Conservation (phyloP, 2,888 invertebrate genomes). For the Heliothis peltigera region DNA sequence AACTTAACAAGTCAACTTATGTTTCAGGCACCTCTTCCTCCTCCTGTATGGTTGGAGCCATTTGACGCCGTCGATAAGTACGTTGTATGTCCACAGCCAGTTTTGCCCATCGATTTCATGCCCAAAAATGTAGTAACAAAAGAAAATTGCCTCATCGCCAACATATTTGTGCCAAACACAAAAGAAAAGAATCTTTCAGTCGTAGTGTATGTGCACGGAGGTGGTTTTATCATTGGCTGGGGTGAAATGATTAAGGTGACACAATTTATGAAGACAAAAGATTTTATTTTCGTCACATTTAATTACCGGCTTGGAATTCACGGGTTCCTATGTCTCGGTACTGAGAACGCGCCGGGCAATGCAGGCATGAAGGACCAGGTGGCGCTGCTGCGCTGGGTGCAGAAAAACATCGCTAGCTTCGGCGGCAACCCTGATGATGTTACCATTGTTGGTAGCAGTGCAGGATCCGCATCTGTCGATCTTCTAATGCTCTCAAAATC, state of each 20-base stretch:
- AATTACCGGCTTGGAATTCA: constrained; percentile 70
- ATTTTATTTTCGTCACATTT: constrained; percentile 66
- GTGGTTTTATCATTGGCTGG: constrained; percentile 63
- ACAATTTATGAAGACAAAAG: constrained; percentile 58
- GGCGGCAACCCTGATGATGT: constrained; percentile 75
- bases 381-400: constrained; percentile 72
- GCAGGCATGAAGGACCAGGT: constrained; percentile 77
- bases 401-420: constrained; percentile 70
- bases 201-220: constrained; percentile 68
- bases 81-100: no score
- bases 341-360: constrained; percentile 71
- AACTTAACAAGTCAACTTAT: no score
- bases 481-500: constrained; percentile 69
- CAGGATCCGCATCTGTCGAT: constrained; percentile 69
- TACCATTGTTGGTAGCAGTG: constrained; percentile 70
- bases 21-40: no score
- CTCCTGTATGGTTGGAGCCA: no score
- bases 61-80: no score
- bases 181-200: constrained; percentile 64
- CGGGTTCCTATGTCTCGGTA: constrained; percentile 72
- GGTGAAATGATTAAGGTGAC: constrained; percentile 54
- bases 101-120: no score
- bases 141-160: constrained; percentile 79
- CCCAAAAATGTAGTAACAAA: constrained; percentile 34
- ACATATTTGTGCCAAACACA: constrained; percentile 78